Evolutionary conservation across 2,797 vertebrate species (phyloP).

Genomic region (Prionace glauca): DNA sequence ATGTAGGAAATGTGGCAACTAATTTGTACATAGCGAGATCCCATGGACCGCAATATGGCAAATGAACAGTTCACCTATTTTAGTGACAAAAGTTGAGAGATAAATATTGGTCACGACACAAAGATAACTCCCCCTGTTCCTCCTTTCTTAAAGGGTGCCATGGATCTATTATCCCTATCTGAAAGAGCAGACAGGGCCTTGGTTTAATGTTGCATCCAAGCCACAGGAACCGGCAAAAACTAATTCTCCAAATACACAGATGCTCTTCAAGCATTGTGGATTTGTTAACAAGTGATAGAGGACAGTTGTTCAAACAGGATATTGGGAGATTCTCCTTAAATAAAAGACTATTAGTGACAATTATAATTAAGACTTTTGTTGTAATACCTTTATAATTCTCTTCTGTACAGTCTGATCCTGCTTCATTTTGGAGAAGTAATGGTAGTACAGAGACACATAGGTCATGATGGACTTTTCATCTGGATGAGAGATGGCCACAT

Average conservation of each 20-base stretch:
- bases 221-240: neutral
- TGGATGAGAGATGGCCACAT: slow-evolving; percentile 66
- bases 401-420: slow-evolving; percentile 75
- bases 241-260: neutral
- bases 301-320: neutral
- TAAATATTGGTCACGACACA: neutral
- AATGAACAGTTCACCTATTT: neutral
- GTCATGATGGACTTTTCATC: slow-evolving; percentile 88
- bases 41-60: neutral
- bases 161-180: neutral
- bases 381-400: slow-evolving; percentile 69
- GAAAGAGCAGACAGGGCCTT: neutral
- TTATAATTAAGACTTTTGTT: neutral
- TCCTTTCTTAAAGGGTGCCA: neutral
- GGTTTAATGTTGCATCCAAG: neutral
- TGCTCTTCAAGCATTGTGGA: neutral
- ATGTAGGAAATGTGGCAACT: neutral
- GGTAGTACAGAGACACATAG: slow-evolving; percentile 81
- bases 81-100: neutral
- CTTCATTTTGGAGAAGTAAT: slow-evolving; percentile 77
- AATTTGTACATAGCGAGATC: neutral
- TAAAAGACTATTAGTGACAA: neutral
- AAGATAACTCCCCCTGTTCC: neutral
- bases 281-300: neutral
- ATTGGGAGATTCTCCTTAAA: neutral